A percentile compares a stretch with the other conserved stretches of the same genome.
phyloP scores from a whole-genome alignment of 2,888 invertebrate species.

The Melanophora roralis region DNA sequence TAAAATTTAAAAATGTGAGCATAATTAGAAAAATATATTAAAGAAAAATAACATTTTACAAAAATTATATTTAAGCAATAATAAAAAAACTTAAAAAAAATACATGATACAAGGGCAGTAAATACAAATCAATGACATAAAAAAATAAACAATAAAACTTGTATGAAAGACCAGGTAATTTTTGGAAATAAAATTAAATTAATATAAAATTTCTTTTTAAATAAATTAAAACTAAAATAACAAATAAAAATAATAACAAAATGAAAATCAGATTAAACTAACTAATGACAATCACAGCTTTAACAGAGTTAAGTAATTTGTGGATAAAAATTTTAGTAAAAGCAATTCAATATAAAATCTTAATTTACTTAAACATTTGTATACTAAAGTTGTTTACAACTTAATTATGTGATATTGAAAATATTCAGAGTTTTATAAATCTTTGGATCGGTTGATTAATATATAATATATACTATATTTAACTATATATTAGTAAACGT shows the following conservation, averaged over 20 bases:
- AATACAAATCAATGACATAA: conserved; percentile 25
- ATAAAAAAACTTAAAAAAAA: conserved; percentile 19
- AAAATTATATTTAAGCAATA: conserved; percentile 26
- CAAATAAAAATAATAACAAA: not conserved
- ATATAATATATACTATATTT: conserved; percentile 23
- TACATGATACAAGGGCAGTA: conserved; percentile 37
- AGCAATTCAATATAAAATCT: no score
- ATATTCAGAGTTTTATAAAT: no score
- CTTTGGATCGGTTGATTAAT: conserved; percentile 41
- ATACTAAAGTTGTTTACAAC: no score
- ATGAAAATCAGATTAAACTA: conserved; percentile 25
- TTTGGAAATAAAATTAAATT: not conserved
- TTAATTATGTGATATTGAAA: no score
- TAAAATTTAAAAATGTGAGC: conserved; percentile 32
- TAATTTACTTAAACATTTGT: no score
- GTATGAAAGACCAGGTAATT: conserved; percentile 22
- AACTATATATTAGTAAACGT: not conserved
- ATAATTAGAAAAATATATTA: not conserved
- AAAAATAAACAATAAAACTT: not conserved
- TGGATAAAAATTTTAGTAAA: conserved; percentile 21
- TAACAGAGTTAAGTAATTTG: no score
- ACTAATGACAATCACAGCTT: conserved; percentile 58
- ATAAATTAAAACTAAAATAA: conserved; percentile 24
- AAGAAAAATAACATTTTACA: conserved; percentile 18
- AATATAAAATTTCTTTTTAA: conserved; percentile 5